Evolutionary conservation across 2,888 invertebrate genomes (phyloP), one percentile per base, ranked within the genome.

Genomic region (Pandemis corylana): DNA sequence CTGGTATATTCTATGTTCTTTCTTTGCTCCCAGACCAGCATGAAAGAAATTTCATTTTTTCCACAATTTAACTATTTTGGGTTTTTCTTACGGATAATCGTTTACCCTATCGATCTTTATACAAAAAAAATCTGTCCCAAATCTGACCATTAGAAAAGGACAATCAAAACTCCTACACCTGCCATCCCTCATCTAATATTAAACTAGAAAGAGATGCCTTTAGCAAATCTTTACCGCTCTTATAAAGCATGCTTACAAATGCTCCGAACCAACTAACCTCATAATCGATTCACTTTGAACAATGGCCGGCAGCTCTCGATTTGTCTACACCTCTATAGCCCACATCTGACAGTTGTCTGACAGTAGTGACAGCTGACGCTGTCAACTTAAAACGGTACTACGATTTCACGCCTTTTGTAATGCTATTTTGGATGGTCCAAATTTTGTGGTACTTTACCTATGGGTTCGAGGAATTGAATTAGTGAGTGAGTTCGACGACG

Each of bases 271-370:
- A 28, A 59, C 46, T 69, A 56, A 73, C 73, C 68, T 69, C 64
- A 73, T 73, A 69, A 73, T 73, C 73, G 59, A 73, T 73, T 69
- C 73, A 73, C 56, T 53, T 12, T 4, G 42, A 59, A 73, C 73
- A 73, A 73, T 73, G 73, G 73, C 5, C 73, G 68, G 73, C 73
- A 65, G 72, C 65, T 28, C 56, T 59, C 64, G 68, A 68, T 73
- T 73, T 73, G 73, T 73, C 68, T 46, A 66, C 74, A 70, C 74
- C 51, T 69, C 28, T 68, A 73, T 74, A 51, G 66, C 42, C 13
- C 46, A 68, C 68, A 73, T 73, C 15, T 74, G 74, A 74, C 74
- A 74, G 74, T 74, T 74, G 53, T 68, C 74, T 70, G 74, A 74
- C 70, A 70, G 74, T 66, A 73, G 68, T 74, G 74, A 74, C 74